phyloP scores from a whole-genome alignment of 1,140 invertebrate genomes.

The Drosophila insularis region DNA sequence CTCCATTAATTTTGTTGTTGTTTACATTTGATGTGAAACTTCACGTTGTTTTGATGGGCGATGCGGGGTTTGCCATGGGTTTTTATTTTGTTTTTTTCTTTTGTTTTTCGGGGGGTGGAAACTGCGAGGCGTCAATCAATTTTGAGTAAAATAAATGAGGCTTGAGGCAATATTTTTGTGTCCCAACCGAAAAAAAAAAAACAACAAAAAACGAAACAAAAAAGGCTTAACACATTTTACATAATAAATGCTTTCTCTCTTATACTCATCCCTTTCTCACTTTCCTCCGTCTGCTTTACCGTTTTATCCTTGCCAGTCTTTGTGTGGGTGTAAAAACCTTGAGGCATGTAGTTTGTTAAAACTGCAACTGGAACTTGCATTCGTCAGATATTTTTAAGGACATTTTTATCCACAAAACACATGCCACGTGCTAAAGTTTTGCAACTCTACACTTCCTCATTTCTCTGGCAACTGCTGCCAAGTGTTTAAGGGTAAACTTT shows the following conservation, averaged over 20 bases:
- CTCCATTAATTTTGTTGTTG: conserved; percentile 24
- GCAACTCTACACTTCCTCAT: background rate
- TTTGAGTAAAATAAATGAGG: conserved; percentile 72
- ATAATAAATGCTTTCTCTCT: conserved; percentile 5
- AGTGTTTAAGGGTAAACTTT: conserved; percentile 28
- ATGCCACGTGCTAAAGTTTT: background rate
- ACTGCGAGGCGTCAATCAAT: conserved; percentile 63
- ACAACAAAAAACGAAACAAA: background rate
- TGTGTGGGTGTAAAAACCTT: background rate
- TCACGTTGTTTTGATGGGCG: background rate
- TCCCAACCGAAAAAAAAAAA: background rate
- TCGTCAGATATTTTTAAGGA: conserved; percentile 6
- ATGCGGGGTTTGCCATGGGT: conserved; percentile 11
- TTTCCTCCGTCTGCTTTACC: background rate
- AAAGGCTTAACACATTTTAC: conserved; percentile 11
- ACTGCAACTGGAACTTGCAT: conserved; percentile 4
- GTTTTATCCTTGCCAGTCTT: background rate
- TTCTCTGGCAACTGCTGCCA: background rate
- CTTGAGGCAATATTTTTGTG: conserved; percentile 43
- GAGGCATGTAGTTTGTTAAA: background rate
- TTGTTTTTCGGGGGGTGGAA: background rate
- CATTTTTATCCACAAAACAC: conserved; percentile 11
- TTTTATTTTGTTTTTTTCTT: background rate
- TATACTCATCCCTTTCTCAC: background rate
- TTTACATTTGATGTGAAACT: conserved; percentile 46